phyloP scores from a whole-genome alignment of 2,113 vertebrate species.

The Callospermophilus lateralis region DNA sequence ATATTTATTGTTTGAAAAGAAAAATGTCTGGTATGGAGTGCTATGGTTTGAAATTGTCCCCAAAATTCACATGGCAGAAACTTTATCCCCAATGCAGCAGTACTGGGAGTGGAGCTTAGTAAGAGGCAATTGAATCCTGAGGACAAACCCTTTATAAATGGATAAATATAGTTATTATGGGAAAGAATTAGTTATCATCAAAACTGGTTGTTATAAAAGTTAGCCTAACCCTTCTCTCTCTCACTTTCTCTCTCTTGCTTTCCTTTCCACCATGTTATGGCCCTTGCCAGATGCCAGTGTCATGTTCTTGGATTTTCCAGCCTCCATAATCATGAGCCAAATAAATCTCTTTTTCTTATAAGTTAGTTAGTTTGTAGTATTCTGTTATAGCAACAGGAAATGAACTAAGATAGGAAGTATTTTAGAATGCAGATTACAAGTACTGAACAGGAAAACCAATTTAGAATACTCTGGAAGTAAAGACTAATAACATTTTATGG shows the following conservation, averaged over 20 bases:
- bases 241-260: background rate
- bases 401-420: background rate
- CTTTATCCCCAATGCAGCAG: background rate
- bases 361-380: background rate
- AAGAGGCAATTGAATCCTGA: background rate
- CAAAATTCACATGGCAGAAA: background rate
- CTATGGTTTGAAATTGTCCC: background rate
- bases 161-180: background rate
- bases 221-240: background rate
- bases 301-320: background rate
- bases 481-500: background rate
- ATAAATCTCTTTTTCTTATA: background rate
- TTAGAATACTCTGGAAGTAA: background rate
- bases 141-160: background rate
- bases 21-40: background rate
- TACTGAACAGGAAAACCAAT: background rate
- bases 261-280: background rate
- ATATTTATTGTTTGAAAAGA: constrained; percentile 17
- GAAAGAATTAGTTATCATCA: background rate
- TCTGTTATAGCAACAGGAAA: background rate
- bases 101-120: background rate
- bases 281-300: background rate
- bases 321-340: background rate
- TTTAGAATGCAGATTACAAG: background rate
- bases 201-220: background rate